Evolutionary conservation across 2,888 invertebrate genomes (phyloP).

Genomic region (Aplocera efformata): DNA sequence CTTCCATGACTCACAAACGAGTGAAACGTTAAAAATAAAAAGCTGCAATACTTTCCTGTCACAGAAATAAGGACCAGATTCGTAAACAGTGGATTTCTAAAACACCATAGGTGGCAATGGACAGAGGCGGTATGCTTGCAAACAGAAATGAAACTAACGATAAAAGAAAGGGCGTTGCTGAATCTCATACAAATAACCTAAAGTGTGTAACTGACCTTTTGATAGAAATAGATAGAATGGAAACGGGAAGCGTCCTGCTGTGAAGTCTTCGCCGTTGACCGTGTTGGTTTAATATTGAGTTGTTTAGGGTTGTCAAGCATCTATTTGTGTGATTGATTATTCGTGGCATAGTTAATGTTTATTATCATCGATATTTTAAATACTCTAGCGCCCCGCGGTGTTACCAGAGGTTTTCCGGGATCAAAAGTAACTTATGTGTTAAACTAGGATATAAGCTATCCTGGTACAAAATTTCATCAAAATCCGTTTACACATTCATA

Average conservation of each 20-base stretch:
- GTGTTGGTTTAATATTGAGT: slow-evolving; percentile 45
- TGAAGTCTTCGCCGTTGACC: slow-evolving; percentile 66
- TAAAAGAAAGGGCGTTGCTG: slow-evolving; percentile 56
- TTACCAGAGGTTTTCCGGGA: too few species aligned
- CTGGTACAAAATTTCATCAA: too few species aligned
- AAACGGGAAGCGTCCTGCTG: slow-evolving; percentile 66
- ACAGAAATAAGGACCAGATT: slow-evolving; percentile 2
- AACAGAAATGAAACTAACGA: slow-evolving; percentile 49
- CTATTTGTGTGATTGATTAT: too few species aligned
- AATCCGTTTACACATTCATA: too few species aligned
- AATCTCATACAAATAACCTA: slow-evolving; percentile 44
- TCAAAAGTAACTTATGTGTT: too few species aligned
- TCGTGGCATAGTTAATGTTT: too few species aligned
- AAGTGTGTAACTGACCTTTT: slow-evolving; percentile 62
- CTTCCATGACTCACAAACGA: slow-evolving; percentile 64
- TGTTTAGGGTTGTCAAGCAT: slow-evolving; percentile 47
- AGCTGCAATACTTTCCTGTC: slow-evolving; percentile 34
- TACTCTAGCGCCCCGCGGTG: too few species aligned
- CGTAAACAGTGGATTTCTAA: slow-evolving; percentile 26
- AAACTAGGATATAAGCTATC: too few species aligned
- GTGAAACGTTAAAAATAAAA: slow-evolving; percentile 57
- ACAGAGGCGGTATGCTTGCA: slow-evolving; percentile 69
- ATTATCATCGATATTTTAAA: too few species aligned
- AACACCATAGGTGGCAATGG: slow-evolving; percentile 62
- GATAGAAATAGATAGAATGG: slow-evolving; percentile 50